phyloP scores from a whole-genome alignment of 2,797 vertebrate species.

The Holocentrus rufus region DNA sequence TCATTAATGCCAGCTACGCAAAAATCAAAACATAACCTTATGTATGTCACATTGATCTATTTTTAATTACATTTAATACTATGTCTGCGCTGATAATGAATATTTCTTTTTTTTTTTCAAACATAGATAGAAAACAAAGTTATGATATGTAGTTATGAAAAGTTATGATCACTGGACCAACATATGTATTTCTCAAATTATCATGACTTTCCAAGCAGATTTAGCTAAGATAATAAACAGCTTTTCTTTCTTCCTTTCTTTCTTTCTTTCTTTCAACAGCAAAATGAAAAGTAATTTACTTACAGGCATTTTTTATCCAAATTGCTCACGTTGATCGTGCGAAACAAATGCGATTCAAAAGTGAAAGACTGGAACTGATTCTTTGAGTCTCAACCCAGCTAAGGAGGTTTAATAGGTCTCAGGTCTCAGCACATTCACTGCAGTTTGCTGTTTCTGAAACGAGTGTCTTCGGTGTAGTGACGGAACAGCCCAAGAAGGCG shows the following conservation, averaged over 20 bases:
- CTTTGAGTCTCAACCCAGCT: background rate
- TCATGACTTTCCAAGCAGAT: background rate
- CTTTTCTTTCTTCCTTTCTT: background rate
- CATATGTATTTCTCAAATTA: background rate
- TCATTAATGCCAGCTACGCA: background rate
- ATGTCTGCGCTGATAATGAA: background rate
- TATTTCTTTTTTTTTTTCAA: background rate
- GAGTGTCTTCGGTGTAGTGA: fast-evolving
- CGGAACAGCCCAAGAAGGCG: constrained; percentile 11
- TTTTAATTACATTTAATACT: no score
- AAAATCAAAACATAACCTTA: background rate
- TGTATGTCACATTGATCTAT: no score
- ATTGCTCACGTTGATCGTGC: constrained; percentile 6
- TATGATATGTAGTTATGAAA: no score
- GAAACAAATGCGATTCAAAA: background rate
- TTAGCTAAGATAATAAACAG: background rate
- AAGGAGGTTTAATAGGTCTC: background rate
- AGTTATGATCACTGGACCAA: no score
- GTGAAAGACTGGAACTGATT: background rate
- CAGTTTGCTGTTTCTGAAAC: background rate
- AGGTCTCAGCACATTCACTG: background rate
- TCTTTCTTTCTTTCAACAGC: background rate
- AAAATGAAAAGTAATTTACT: constrained; percentile 44
- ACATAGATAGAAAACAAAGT: background rate
- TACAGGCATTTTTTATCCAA: constrained; percentile 68